These are phyloP conservation scores for Mamestra brassicae DNA, from an alignment of 2,888 invertebrate genomes.

Conservation along the genomic window DNA sequence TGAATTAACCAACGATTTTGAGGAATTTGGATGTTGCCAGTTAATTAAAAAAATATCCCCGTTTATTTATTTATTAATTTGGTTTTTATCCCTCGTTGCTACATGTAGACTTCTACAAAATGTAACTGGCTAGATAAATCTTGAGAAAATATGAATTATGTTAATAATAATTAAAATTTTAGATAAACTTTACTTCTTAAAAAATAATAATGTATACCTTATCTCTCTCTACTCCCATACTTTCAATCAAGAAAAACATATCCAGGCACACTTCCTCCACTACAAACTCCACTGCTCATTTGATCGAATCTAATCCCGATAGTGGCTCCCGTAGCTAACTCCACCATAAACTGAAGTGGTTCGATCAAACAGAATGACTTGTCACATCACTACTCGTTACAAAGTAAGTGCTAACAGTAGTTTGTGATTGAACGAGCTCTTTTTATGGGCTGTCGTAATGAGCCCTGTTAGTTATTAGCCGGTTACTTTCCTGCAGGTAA, in stretches of 20 bases:
- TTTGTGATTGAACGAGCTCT: conserved; percentile 15
- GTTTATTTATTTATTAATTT: no score
- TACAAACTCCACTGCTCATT: conserved; percentile 33
- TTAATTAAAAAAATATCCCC: no score
- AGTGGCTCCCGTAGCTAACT: conserved; percentile 20
- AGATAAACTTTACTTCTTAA: no score
- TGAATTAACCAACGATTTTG: no score
- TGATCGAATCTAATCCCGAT: conserved; percentile 20
- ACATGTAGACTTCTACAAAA: no score
- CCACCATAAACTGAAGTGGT: conserved; percentile 21
- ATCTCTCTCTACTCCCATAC: no score
- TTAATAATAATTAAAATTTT: no score
- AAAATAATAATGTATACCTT: no score
- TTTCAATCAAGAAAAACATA: neutral
- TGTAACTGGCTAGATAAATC: no score
- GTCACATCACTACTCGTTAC: conserved; percentile 20
- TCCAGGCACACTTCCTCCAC: neutral
- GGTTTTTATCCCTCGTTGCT: no score
- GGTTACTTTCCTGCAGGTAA: neutral
- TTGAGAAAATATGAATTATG: no score
- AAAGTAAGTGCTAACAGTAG: conserved; percentile 16
- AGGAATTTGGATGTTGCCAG: no score
- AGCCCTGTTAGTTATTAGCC: neutral
- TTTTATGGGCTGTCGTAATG: conserved; percentile 9
- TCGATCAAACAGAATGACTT: conserved; percentile 35